Evolutionary conservation across 1,140 invertebrate species (phyloP).

Genomic region (Leguminivora glycinivorella): DNA sequence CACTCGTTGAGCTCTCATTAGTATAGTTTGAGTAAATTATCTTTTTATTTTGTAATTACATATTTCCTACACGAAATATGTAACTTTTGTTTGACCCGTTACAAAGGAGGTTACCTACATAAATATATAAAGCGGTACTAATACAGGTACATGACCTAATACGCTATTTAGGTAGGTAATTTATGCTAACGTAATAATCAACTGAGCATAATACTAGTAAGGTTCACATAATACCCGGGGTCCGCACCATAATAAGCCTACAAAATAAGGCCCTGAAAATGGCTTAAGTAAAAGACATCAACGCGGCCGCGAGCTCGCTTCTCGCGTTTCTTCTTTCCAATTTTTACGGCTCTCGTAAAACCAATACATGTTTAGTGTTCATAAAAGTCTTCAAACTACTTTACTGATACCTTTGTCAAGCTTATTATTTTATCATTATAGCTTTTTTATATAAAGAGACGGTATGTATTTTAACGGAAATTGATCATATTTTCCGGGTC

Average conservation of each 20-base stretch:
- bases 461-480: not conserved
- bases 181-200: too few species aligned
- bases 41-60: too few species aligned
- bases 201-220: too few species aligned
- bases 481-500: not conserved
- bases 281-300: conserved; percentile 73
- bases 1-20: too few species aligned
- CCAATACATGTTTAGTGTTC: conserved; percentile 23
- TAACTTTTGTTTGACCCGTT: too few species aligned
- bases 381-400: conserved; percentile 21
- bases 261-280: not conserved
- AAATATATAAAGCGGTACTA: too few species aligned
- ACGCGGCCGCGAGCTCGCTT: conserved; percentile 36
- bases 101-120: too few species aligned
- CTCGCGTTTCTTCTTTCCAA: not conserved
- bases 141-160: too few species aligned
- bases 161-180: too few species aligned
- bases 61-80: too few species aligned
- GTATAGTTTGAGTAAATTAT: too few species aligned
- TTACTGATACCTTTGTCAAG: not conserved
- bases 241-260: not conserved
- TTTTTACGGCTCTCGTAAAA: conserved; percentile 15
- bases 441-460: not conserved
- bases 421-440: not conserved
- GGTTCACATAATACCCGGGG: not conserved